Conservation (phyloP, 1,140 invertebrate genomes). For the Pinna nobilis region DNA sequence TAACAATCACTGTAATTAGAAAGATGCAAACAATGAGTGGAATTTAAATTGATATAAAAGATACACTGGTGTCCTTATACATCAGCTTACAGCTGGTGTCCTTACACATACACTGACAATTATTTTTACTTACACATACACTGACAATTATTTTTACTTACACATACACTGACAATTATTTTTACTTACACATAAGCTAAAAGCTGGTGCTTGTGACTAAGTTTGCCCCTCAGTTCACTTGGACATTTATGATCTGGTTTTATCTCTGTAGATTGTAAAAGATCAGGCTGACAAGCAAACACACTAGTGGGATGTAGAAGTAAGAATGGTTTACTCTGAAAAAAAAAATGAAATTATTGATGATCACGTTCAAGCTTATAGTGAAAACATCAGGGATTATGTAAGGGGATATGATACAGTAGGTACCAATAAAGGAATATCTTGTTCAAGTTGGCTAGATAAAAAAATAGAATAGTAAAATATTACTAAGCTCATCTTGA, state of each 20-base stretch:
- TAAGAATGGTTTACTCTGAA: constrained; percentile 87
- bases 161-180: not conserved
- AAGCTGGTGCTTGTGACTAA: constrained; percentile 91
- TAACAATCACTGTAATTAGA: too few species aligned
- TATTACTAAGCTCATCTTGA: too few species aligned
- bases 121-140: constrained; percentile 77
- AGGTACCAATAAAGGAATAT: too few species aligned
- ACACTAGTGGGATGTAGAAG: constrained; percentile 92
- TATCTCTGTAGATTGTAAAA: constrained; percentile 84
- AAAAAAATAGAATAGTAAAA: too few species aligned
- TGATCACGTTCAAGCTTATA: too few species aligned
- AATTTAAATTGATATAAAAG: too few species aligned
- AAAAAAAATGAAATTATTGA: not conserved
- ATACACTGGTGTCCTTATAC: too few species aligned
- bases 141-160: not conserved
- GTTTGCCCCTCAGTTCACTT: constrained; percentile 59
- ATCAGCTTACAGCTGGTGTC: not conserved
- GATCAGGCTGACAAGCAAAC: constrained; percentile 88
- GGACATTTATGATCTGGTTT: constrained; percentile 48
- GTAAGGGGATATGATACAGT: too few species aligned
- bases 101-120: not conserved
- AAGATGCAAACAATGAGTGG: too few species aligned
- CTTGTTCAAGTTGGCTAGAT: too few species aligned
- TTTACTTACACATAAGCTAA: constrained; percentile 88
- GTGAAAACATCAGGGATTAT: too few species aligned